Evolutionary conservation across 2,113 vertebrate species (phyloP), one percentile per base, ranked within the genome.

Genomic region (Puntigrus tetrazona): DNA sequence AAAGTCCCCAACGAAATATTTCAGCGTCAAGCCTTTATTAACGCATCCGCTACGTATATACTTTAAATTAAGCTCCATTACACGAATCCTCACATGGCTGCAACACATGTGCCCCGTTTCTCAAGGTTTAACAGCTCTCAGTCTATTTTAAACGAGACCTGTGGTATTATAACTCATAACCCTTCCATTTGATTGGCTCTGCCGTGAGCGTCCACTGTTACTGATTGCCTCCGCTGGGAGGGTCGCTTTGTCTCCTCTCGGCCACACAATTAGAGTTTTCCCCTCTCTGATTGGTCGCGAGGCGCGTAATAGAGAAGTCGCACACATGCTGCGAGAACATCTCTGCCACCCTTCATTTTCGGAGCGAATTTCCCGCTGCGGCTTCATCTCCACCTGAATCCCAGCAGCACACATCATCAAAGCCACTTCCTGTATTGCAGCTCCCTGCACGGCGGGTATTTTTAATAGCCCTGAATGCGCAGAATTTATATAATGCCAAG

Each of bases 141-240:
- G 43, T 74, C n/a, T 74, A 74, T 74, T 50, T 75, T 31, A 75
- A 75, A 75, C 50, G 43, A 75, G 73, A 31, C n/a, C 45, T 29
- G 72, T 13, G 25, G 43, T 47, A 75, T 75, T 75, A 75, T 20
- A 50, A 75, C n/a, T 75, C 73, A 50, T 31, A 31, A 75, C 73
- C 13, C 45, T 75, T 47, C 16, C 16, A 16, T 75, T 29, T 22
- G 73, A 75, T 47, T 65, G 22, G n/a, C 52, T 59, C 59, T 47
- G 36, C 34, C 22, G 16, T 43, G 27, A 73, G 25, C 8, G 18
- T 45, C 25, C 81, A 57, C n/a, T 84, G 79, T 22, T 16, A 67
- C 59, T 80, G 78, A 80, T 80, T 80, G 78, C 16, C 78, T 65
- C 59, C 20, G 6, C 38, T 47, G 61, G 57, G 38, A 80, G 27